Evolutionary conservation across 2,113 vertebrate genomes (phyloP), one percentile per base, ranked within the genome.

Genomic region (Neogobius melanostomus): DNA sequence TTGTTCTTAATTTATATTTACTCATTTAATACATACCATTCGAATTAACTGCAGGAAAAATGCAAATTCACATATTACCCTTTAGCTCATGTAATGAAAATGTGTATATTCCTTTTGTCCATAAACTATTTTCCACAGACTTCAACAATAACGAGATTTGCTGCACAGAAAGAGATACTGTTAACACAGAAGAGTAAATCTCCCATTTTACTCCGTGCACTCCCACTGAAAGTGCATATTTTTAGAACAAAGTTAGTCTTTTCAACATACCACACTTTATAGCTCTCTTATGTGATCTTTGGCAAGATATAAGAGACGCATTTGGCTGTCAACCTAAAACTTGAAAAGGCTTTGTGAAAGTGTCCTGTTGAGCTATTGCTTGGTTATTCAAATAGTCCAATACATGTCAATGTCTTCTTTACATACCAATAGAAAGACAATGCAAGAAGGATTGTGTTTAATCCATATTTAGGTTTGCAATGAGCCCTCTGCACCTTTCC

Each of bases 181-280:
- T 36, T 46, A 45, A 56, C 76, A 53, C 47, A 69, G 21, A 16
- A 49, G 21, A 70, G 63, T 46, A 11, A 16, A 71, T 14, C 17
- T 81, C 64, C 28, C 59, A 74, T 48, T 82, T 53, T 11, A 50
- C 67, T 47, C 15, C 12, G 53, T 6, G 43, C 36, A 74, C 79
- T 77, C 79, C 79, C 76, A 82, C 71, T 70, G 66, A 54, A 46
- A 63, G 28, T 11, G 7, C 48, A 1, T 71, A 77, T 71, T 82
- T 76, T 73, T 62, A 72, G 72, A 77, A 64, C n/a, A 71, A 77
- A 66, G 61, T 12, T 62, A 53, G 50, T 51, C 77, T 42, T 66
- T 70, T 73, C 46, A 46, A 49, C 48, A 73, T 65, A 14, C 17
- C 45, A 11, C 46, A 51, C 52, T 66, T 63, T 64, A 64, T 65